These are phyloP conservation scores for Poeciliopsis turneri DNA, from an alignment of 2,797 vertebrate genomes.

Conservation along the genomic window DNA sequence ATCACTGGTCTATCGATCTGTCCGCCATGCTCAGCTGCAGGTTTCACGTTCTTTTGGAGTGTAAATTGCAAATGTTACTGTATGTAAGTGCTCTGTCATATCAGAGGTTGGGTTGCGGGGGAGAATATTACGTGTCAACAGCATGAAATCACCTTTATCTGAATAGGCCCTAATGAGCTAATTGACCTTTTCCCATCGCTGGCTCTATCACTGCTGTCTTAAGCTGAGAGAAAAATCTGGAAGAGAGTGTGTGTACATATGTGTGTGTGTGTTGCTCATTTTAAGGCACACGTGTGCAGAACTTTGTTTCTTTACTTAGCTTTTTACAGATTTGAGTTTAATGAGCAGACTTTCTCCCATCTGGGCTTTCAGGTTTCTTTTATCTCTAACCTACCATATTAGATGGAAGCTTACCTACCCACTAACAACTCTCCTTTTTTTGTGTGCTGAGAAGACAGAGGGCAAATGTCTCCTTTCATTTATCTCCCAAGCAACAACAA, in stretches of 20 bases:
- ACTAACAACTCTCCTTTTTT: conserved; percentile 53
- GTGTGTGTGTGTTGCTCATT: conserved; percentile 25
- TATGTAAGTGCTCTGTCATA: conserved; percentile 58
- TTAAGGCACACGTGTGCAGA: conserved; percentile 40
- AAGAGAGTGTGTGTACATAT: not conserved
- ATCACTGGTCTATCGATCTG: not conserved
- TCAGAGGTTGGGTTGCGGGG: conserved; percentile 11
- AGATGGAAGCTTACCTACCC: conserved; percentile 47
- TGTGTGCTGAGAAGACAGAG: conserved; percentile 66
- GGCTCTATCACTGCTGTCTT: conserved; percentile 61
- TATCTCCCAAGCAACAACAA: conserved; percentile 61
- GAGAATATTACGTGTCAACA: conserved; percentile 68
- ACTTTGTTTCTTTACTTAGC: conserved; percentile 60
- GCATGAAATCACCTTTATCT: conserved; percentile 74
- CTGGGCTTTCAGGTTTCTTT: conserved; percentile 53
- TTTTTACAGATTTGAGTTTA: conserved; percentile 59
- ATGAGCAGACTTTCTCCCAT: conserved; percentile 57
- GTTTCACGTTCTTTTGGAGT: conserved; percentile 36
- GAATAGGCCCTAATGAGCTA: conserved; percentile 79
- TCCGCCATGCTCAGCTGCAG: conserved; percentile 19
- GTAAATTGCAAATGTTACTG: conserved; percentile 65
- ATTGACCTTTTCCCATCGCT: conserved; percentile 80
- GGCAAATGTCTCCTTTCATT: conserved; percentile 76
- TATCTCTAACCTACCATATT: conserved; percentile 54
- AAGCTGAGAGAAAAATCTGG: conserved; percentile 46